Percentiles rank a stretch among this genome's conserved stretches.
These are phyloP conservation scores for Apodemus agrarius DNA, from an alignment of 2,797 vertebrate genomes.

Conservation along the genomic window DNA sequence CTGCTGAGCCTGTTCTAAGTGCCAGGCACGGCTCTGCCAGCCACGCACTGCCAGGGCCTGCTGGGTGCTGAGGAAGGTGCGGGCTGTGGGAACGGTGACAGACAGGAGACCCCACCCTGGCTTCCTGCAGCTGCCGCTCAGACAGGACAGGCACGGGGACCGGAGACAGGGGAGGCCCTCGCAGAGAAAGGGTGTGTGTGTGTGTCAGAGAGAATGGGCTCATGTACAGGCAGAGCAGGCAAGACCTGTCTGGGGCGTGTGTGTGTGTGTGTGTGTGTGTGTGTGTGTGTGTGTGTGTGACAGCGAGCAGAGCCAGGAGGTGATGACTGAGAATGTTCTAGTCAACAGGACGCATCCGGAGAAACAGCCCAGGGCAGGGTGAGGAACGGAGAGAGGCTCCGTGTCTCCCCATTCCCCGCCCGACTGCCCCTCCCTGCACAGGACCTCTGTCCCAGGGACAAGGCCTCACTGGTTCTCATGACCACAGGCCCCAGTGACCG, in stretches of 20 bases:
- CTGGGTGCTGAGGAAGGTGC: not conserved
- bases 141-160: not conserved
- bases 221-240: not conserved
- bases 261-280: too few species aligned
- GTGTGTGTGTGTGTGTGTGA: not conserved
- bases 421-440: not conserved
- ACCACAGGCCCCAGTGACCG: not conserved
- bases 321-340: not conserved
- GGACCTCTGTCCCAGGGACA: not conserved
- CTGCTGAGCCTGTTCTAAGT: not conserved
- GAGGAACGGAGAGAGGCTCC: not conserved
- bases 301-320: not conserved
- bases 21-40: not conserved
- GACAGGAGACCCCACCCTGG: not conserved
- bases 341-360: not conserved
- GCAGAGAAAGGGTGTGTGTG: not conserved
- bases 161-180: not conserved
- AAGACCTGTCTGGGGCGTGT: not conserved
- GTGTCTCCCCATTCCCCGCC: not conserved
- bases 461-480: not conserved
- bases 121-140: not conserved
- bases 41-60: not conserved
- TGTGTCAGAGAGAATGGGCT: too few species aligned
- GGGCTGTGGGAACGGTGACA: not conserved
- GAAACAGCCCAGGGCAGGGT: not conserved